phyloP scores from a whole-genome alignment of 2,888 invertebrate species.

The Lasioglossum vierecki region DNA sequence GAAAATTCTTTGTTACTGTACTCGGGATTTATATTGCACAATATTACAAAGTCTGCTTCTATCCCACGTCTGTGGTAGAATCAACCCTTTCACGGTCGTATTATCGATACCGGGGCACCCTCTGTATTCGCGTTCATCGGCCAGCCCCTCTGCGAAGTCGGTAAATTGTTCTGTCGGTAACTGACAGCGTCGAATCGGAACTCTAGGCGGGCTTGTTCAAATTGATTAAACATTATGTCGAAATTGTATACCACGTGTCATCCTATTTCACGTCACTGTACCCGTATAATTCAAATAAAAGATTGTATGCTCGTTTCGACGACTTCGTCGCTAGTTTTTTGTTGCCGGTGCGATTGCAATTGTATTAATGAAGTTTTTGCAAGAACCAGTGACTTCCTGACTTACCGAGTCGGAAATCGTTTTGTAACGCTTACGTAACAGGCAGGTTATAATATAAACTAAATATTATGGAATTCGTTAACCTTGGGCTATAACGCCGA shows the following conservation, averaged over 20 bases:
- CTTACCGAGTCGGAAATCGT: neutral
- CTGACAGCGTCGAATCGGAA: neutral
- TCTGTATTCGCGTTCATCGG: neutral
- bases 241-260: neutral
- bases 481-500: conserved; percentile 33
- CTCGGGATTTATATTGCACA: too few relatives aligned
- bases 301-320: neutral
- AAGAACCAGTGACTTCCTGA: neutral
- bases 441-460: conserved; percentile 21
- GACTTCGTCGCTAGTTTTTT: neutral
- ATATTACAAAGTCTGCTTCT: too few relatives aligned
- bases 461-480: conserved; percentile 19
- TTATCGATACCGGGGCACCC: neutral
- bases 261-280: neutral
- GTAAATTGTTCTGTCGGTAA: neutral
- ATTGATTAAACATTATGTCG: neutral
- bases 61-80: neutral
- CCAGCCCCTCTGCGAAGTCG: neutral
- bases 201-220: neutral
- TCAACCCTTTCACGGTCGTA: neutral
- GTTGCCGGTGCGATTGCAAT: too few relatives aligned
- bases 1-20: too few relatives aligned
- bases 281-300: neutral
- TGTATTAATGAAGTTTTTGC: neutral
- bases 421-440: conserved; percentile 16